Base-by-base conservation (phyloP, 2,113 vertebrate species). In the Butastur rufipennis region DNA sequence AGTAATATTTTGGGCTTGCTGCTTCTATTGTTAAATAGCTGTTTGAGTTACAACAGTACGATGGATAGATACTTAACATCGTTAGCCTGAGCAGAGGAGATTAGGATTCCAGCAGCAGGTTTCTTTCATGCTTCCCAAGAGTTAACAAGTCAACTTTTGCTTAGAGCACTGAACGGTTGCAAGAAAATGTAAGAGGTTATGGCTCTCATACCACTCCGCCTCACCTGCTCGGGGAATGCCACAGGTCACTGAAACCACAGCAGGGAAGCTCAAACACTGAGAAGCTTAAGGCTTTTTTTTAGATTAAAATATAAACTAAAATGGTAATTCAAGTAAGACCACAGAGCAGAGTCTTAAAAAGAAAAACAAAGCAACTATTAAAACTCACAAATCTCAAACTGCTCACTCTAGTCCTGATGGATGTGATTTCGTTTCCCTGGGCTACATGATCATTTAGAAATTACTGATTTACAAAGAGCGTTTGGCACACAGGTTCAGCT, bases 261-360 rank as follows among this genome's bases (percentile, higher is more conserved):
- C 90, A 91, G 91, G 79, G 83, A 93, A 71, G 55, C 78, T 95
- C 90, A 92, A 94, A 93, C 50, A 55, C 93, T 83, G 86, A 95
- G 80, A 96, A 97, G 88, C 79, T 97, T 90, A 97, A 97, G 97
- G 96, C 95, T 95, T 95, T 95, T 95, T 95, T 84, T 96, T 75
- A 88, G 74, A 87, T 91, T 93, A 95, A 88, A 96, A 91, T 61
- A 88, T 6, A 77, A 92, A 90, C 65, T 73, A 93, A 94, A 96
- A 86, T 13, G 71, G 81, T 73, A 92, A 94, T 86, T 94, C 82
- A 96, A 97, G 73, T 88, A 89, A 88, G 83, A 93, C 59, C 78
- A 88, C 90, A 95, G 83, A 93, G 78, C 58, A 94, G 32, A 74
- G 53, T 90, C 81, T 65, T 58, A 58, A 85, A 91, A 91, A 83